Base-by-base conservation (phyloP, 2,797 vertebrate genomes). In the Sylvia borin region DNA sequence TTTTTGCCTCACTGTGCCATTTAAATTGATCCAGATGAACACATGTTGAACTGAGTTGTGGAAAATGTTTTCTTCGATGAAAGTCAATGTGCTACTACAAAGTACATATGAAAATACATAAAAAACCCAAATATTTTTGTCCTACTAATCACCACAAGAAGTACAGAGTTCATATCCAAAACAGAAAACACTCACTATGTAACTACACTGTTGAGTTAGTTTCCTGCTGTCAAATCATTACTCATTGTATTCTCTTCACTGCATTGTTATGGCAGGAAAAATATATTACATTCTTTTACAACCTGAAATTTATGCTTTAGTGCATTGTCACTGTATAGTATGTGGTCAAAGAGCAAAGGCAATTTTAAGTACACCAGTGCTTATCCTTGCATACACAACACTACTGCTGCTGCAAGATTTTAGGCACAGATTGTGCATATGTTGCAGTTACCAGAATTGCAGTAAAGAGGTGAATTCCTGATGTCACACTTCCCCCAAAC, bases 211-310 rank as follows among this genome's bases (percentile, higher is more conserved):
- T 31, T 85, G 14, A 32, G 22, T 51, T 77, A 19, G 31, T 25
- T 70, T 55, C 50, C 54, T 85, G 62, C 57, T 86, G 15, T 53
- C 53, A 65, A 48, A 40, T 22, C 32, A 76, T 36, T 70, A 62
- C 31, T 55, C 32, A 19, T 65, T 61, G 48, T 34, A 8, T 32
- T 74, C 43, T 76, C 47, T 66, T 77, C 55, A 38, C 7, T 89
- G 76, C 85, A 96, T 86, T 97, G 92, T 90, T 94, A 80, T 68
- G 72, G 90, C 89, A 95, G 90, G 93, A 85, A 93, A 92, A 93
- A 96, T 75, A 70, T 29, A 85, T 91, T 82, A 74, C 95, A 96
- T 96, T 97, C 88, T 96, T 97, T 93, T 90, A 81, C 67, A 94
- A 96, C 92, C 96, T 96, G 78, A 95, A 96, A 86, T 83, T 61